A percentile compares a stretch with the other conserved stretches of the same genome.
phyloP scores from a whole-genome alignment of 2,113 vertebrate genomes.

The Varanus salvator region DNA sequence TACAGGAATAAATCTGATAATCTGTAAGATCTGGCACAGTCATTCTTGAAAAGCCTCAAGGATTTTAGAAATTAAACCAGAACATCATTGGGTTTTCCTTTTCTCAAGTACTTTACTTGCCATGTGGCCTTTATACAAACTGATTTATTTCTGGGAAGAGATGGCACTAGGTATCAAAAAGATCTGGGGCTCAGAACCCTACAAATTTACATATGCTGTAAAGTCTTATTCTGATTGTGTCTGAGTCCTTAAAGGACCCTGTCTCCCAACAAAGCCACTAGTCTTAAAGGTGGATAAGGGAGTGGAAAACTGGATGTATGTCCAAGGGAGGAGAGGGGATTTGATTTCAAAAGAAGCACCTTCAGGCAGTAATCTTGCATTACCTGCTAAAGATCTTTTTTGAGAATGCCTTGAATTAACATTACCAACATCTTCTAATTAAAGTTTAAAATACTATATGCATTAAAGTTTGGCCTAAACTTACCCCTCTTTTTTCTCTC shows the following conservation, averaged over 20 bases:
- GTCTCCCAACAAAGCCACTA: no score
- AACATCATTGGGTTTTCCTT: slow-evolving; percentile 44
- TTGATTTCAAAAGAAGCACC: no score
- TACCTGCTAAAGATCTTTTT: neutral
- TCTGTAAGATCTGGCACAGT: slow-evolving; percentile 56
- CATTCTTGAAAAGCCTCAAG: slow-evolving; percentile 59
- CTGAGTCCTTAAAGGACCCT: no score
- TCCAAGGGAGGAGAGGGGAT: no score
- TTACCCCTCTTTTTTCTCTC: neutral
- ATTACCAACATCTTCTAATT: neutral
- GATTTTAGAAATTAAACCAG: slow-evolving; percentile 64
- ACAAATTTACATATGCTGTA: no score
- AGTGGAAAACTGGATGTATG: no score
- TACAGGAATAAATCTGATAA: slow-evolving; percentile 51
- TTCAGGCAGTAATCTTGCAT: neutral
- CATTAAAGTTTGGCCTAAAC: no score
- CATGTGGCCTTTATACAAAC: slow-evolving; percentile 42
- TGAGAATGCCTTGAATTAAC: neutral
- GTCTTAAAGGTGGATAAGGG: no score
- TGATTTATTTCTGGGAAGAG: slow-evolving; percentile 39
- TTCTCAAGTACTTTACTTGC: slow-evolving; percentile 53
- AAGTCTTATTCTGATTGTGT: no score
- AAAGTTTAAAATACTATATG: neutral
- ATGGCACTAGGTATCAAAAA: neutral
- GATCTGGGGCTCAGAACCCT: no score